phyloP scores from a whole-genome alignment of 2,113 vertebrate species.

The Sakesphorus luctuosus region DNA sequence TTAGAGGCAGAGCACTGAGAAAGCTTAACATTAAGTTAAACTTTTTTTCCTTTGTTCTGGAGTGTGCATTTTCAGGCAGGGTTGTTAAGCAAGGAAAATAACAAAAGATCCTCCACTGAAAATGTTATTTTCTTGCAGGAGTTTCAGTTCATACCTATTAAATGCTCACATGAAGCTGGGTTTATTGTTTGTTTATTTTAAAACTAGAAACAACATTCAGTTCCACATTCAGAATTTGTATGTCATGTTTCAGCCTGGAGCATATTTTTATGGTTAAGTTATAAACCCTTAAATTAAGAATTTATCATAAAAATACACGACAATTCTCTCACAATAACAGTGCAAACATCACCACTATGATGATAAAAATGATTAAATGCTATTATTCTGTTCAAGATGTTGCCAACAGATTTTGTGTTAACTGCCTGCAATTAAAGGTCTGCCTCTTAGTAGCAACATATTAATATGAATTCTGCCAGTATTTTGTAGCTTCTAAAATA shows the following conservation, averaged over 20 bases:
- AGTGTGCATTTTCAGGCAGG: background rate
- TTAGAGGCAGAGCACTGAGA: background rate
- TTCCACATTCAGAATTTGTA: background rate
- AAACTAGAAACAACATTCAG: background rate
- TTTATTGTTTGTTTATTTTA: background rate
- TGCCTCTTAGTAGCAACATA: background rate
- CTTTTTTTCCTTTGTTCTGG: background rate
- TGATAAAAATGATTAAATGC: constrained; percentile 55
- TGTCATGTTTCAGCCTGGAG: background rate
- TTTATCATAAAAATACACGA: constrained; percentile 3
- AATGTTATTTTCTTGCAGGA: background rate
- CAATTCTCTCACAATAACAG: constrained; percentile 3
- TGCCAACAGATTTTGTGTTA: constrained; percentile 46
- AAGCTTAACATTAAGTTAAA: background rate
- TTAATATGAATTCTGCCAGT: background rate
- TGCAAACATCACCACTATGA: constrained; percentile 12
- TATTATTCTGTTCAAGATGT: constrained; percentile 15
- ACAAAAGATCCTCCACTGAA: background rate
- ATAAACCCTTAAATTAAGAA: constrained; percentile 44
- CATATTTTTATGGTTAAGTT: background rate
- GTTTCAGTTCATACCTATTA: constrained; percentile 8
- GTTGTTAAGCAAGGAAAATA: constrained; percentile 10
- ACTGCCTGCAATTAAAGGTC: constrained; percentile 50
- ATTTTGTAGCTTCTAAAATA: constrained; percentile 46
- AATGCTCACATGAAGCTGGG: background rate